phyloP scores from a whole-genome alignment of 2,797 vertebrate species.

The Euthynnus affinis region DNA sequence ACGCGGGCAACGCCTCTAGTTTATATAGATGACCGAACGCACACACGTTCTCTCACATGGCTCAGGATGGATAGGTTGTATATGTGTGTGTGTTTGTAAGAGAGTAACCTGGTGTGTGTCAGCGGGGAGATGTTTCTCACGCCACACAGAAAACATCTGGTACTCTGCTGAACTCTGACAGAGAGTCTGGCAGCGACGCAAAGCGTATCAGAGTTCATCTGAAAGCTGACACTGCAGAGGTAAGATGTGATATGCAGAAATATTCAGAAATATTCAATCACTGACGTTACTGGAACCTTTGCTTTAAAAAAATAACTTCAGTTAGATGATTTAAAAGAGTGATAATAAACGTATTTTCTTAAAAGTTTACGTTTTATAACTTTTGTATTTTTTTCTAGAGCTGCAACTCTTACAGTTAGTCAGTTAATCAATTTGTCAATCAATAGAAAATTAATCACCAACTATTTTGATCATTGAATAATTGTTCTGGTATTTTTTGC shows the following conservation, averaged over 20 bases:
- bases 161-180: slow-evolving; percentile 20
- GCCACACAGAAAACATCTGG: slow-evolving; percentile 53
- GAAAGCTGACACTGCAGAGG: accelerated
- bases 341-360: no score
- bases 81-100: neutral
- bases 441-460: no score
- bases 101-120: slow-evolving; percentile 17
- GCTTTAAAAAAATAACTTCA: no score
- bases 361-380: no score
- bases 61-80: neutral
- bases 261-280: no score
- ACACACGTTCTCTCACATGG: neutral
- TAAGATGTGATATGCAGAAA: neutral
- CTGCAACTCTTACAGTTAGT: no score
- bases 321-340: no score
- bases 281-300: no score
- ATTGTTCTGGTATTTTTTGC: no score
- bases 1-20: neutral
- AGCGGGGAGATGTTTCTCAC: slow-evolving; percentile 44
- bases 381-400: no score
- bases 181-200: slow-evolving; percentile 19
- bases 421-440: no score
- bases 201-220: slow-evolving; percentile 6
- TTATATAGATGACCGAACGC: neutral
- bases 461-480: no score